Evolutionary conservation across 1,140 invertebrate genomes (phyloP), one percentile per base, ranked within the genome.

Genomic region (Pentalonia nigronervosa): DNA sequence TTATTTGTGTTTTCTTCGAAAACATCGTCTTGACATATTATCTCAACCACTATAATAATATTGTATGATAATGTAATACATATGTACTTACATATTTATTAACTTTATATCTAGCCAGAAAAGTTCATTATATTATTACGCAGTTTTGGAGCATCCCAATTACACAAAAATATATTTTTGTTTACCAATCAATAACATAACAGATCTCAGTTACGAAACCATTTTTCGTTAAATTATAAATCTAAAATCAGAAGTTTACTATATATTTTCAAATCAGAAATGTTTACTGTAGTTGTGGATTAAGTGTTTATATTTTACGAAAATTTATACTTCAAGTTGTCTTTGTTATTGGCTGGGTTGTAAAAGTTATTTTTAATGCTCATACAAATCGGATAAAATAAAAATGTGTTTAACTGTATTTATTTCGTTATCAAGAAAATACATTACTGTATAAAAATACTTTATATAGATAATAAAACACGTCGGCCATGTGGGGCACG

Each of bases 101-200:
- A 50, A 48, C 11, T 48, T 50, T 2, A 0, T 7, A 23, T 53
- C 20, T 3, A 53, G 50, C 21, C 23, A 53, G 48, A 14, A 20
- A 20, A 21, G 21, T 23, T 7, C 4, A 17, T 14, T 17, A 1
- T 2, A 7, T n/a, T 76, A n/a, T n/a, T 17, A 76, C 0, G n/a
- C 0, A 76, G 17, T 17, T 76, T 76, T 20, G 0, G 4, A 17
- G 0, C 6, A 17, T n/a, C 60, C 14, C 2, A n/a, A 76, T 0
- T n/a, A 6, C 14, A 76, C 14, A 17, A 76, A 76, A 67, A n/a
- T 4, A n/a, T n/a, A 7, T n/a, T 76, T 76, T 76, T 76, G 3
- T 76, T 76, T 11, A 11, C 60, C n/a, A 11, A n/a, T n/a, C 30
- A 76, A 76, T n/a, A 34, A 9, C 14, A 17, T n/a, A 76, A 7